Base-by-base conservation (phyloP, 1,140 invertebrate species). In the Drosophila lowei region DNA sequence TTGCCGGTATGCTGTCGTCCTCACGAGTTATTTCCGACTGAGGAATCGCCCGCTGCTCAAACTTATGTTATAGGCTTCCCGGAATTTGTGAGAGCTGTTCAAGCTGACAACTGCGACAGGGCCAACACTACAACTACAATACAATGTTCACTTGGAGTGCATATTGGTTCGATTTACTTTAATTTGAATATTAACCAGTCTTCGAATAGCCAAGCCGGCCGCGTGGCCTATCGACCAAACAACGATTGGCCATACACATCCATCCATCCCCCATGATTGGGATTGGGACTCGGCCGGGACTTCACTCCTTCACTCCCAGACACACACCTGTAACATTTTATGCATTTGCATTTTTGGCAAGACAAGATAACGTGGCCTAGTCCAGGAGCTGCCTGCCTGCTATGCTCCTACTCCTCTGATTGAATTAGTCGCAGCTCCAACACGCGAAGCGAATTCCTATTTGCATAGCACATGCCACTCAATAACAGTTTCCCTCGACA, bases 141-240 rank as follows among this genome's bases (percentile, higher is more conserved):
- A 62, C 52, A 53, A 25, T 75, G 72, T 67, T 65, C 72, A 77
- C 84, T 85, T 77, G 54, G 64, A 73, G 56, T 71, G 67, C 63
- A 52, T 50, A 71, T 70, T 84, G 66, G 63, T 73, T 70, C 76
- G 67, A 70, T 64, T 78, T 77, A 68, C 67, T 80, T 68, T 72
- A 68, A 78, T 81, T 85, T 85, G 73, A 85, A 86, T 81, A 81
- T 81, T 81, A 75, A 74, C 80, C 72, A 61, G 80, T 60, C 48
- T 79, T 63, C 75, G 48, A 84, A 75, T 55, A 41, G 47, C 47
- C 53, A 41, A 68, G 65, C 73, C 62, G 59, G 62, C 63, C 78
- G 70, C 58, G 50, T 61, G 68, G 34, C n/a, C 53, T 77, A 86
- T 86, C 58, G 81, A 86, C 65, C 81, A 86, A 86, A 86, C 81